Conservation (phyloP, 2,888 invertebrate genomes). For the Apocheima hispidaria region DNA sequence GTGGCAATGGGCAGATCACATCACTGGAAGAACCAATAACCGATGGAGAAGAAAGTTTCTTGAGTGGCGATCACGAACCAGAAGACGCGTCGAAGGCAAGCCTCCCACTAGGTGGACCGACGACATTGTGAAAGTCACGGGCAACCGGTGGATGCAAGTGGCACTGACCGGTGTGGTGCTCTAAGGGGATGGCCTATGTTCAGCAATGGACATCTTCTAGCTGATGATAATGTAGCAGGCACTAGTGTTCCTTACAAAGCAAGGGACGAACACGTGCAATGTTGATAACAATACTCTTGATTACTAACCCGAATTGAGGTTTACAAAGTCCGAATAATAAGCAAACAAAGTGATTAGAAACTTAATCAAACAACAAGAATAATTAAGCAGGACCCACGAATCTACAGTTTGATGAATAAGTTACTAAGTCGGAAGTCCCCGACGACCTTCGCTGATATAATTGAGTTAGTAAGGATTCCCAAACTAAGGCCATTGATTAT, state of each 20-base stretch:
- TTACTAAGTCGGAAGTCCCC: slow-evolving; percentile 58
- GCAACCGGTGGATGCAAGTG: too few relatives aligned
- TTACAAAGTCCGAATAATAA: slow-evolving; percentile 27
- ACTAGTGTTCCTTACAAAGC: neutral
- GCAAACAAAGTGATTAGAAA: slow-evolving; percentile 40
- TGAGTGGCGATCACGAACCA: too few relatives aligned
- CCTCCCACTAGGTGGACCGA: too few relatives aligned
- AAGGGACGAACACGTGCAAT: slow-evolving; percentile 9
- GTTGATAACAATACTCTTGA: slow-evolving; percentile 14
- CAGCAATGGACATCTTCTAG: too few relatives aligned
- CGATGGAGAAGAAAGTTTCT: too few relatives aligned
- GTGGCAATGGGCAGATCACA: too few relatives aligned
- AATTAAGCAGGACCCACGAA: slow-evolving; percentile 54
- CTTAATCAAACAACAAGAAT: slow-evolving; percentile 55
- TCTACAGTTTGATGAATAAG: slow-evolving; percentile 58
- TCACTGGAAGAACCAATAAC: too few relatives aligned
- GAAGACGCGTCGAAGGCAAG: too few relatives aligned
- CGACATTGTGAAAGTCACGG: too few relatives aligned
- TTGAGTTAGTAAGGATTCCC: slow-evolving; percentile 59
- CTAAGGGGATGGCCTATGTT: too few relatives aligned
- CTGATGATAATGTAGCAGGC: too few relatives aligned
- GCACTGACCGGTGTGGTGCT: too few relatives aligned
- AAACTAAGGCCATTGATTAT: slow-evolving; percentile 62
- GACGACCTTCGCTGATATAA: slow-evolving; percentile 57
- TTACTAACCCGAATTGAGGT: slow-evolving; percentile 21